Percentiles rank a stretch among this genome's conserved stretches.
Conservation (phyloP, 2,797 vertebrate genomes). For the Eupleurogrammus muticus region DNA sequence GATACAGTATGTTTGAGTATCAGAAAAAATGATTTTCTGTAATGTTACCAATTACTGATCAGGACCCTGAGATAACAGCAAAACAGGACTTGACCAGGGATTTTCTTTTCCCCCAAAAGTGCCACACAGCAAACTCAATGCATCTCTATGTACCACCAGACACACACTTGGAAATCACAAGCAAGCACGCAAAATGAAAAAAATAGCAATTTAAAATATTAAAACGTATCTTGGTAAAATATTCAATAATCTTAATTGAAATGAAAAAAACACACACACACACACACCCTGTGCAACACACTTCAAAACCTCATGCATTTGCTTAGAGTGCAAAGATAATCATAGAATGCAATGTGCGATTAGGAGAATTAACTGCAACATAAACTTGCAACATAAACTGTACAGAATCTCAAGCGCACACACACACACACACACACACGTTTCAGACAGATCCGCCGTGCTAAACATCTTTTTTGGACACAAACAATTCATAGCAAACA, state of each 20-base stretch:
- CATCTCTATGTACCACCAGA: slow-evolving; percentile 9
- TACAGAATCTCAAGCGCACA: neutral
- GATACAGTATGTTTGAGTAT: slow-evolving; percentile 15
- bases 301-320: slow-evolving; percentile 28
- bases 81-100: slow-evolving; percentile 39
- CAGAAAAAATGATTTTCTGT: slow-evolving; percentile 8
- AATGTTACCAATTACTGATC: slow-evolving; percentile 30
- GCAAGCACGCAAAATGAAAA: slow-evolving; percentile 36
- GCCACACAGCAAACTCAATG: slow-evolving; percentile 56
- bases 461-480: slow-evolving; percentile 7
- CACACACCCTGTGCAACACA: slow-evolving; percentile 53
- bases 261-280: slow-evolving; percentile 4
- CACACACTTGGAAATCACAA: slow-evolving; percentile 23
- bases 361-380: slow-evolving; percentile 5
- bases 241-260: slow-evolving; percentile 29
- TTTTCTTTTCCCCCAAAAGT: slow-evolving; percentile 55
- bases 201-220: slow-evolving; percentile 33
- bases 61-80: slow-evolving; percentile 30
- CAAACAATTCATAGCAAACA: slow-evolving; percentile 55
- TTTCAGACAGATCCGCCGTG: slow-evolving; percentile 18
- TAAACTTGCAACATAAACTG: slow-evolving; percentile 1
- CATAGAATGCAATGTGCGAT: neutral
- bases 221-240: slow-evolving; percentile 35
- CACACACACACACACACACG: neutral
- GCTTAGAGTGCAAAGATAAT: slow-evolving; percentile 44